A percentile compares a stretch with the other conserved stretches of the same genome.
These are phyloP conservation scores for Hipposideros armiger DNA, from an alignment of 2,113 vertebrate species.

Conservation along the genomic window DNA sequence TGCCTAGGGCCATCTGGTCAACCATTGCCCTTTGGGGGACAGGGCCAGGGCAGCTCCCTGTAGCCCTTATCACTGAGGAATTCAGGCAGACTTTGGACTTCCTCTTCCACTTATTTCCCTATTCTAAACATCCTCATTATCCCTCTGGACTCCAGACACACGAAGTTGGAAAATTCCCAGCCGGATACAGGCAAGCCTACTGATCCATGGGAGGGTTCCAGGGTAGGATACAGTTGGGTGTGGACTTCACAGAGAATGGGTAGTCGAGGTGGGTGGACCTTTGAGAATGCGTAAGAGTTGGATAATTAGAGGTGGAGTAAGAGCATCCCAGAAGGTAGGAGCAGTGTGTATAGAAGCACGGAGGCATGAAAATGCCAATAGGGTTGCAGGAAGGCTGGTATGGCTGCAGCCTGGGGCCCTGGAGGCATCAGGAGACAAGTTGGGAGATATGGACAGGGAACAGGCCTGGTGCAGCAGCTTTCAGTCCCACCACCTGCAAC, in stretches of 20 bases:
- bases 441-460: not conserved
- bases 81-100: conserved; percentile 78
- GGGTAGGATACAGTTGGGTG: not conserved
- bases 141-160: conserved; percentile 34
- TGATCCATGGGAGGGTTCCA: not conserved
- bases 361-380: not conserved
- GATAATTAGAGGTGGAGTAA: not conserved
- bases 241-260: not conserved
- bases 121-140: conserved; percentile 79
- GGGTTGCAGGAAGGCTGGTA: not conserved
- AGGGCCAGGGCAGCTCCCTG: conserved; percentile 64
- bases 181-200: not conserved
- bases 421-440: not conserved
- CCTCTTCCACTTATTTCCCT: conserved; percentile 71
- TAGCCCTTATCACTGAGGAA: conserved; percentile 77
- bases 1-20: conserved; percentile 67
- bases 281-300: not conserved
- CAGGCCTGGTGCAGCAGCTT: not conserved
- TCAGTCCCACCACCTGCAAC: not conserved
- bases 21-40: conserved; percentile 47
- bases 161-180: conserved; percentile 55
- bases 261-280: not conserved
- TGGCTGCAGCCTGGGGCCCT: not conserved
- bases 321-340: not conserved
- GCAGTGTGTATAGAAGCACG: not conserved